Evolutionary conservation across 2,888 invertebrate genomes (phyloP), one percentile per base, ranked within the genome.

Genomic region (Ophion ventricosus): DNA sequence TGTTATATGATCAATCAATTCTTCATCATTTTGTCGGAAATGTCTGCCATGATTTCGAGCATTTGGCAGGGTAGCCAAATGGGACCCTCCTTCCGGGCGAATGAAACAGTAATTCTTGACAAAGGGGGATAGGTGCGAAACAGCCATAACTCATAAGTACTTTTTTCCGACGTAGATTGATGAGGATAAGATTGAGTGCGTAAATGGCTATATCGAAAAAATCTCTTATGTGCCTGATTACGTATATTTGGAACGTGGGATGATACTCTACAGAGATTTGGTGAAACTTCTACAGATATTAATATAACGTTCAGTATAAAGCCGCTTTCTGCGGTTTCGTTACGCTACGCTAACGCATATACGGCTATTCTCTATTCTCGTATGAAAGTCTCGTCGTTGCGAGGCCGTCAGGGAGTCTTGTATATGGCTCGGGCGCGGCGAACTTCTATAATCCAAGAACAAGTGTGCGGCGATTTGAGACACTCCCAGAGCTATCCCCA

Each of bases 401-500:
- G 56, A 63, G 63, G 59, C 61, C 66, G 25, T 66, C 23, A 43
- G 35, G 54, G 74, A 64, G 43, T 63, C 43, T 54, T 57, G 11
- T 20, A 23, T 17, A n/a, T n/a, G n/a, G 4, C 57, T 63, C 61
- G 14, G 11, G 63, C 63, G 20, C 23, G 64, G 56, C 20, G 64
- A 83, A 83, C 73, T 83, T 83, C 54, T 14, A 25, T 64, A 74
- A 79, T 79, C 69, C 82, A 54, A 59, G 61, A 74, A 79, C 79
- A 63, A 79, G 67, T 26, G 78, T 69, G n/a, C 26, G 40, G 10
- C 66, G 70, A 72, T 72, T 72, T 79, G 64, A 17, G 49, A 54
- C 67, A 83, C 63, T 83, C 67, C 79, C 79, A 61, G 43, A 64
- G 82, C 67, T 79, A 82, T 82, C 66, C 54, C 54, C 73, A 23